Conservation (phyloP, 2,888 invertebrate genomes). For the Dione vanillae region DNA sequence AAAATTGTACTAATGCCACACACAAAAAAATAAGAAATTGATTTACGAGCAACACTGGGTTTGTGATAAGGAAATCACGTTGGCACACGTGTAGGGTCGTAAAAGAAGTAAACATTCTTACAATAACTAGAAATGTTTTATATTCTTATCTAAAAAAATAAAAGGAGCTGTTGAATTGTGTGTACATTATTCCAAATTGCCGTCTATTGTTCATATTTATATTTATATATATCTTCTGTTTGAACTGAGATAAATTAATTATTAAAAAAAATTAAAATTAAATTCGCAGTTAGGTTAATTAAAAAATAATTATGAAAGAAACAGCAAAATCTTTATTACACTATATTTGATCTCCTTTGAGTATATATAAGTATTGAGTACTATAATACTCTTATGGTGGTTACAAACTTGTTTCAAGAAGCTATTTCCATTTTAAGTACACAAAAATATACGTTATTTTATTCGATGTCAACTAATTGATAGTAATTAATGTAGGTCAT, state of each 20-base stretch:
- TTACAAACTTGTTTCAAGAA: background rate
- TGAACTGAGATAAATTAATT: too few relatives aligned
- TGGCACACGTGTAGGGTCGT: slow-evolving; percentile 37
- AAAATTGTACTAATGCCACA: background rate
- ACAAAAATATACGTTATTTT: background rate
- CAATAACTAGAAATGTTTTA: slow-evolving; percentile 2
- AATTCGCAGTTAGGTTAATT: too few relatives aligned
- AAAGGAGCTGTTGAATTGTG: background rate
- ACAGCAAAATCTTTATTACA: too few relatives aligned
- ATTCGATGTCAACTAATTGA: background rate
- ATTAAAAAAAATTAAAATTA: too few relatives aligned
- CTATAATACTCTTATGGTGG: too few relatives aligned
- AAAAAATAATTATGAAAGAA: too few relatives aligned
- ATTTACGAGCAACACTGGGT: slow-evolving; percentile 13
- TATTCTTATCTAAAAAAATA: slow-evolving; percentile 1
- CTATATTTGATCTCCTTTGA: too few relatives aligned
- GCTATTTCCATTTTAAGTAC: background rate
- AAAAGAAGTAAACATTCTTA: slow-evolving; percentile 34
- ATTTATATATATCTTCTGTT: too few relatives aligned
- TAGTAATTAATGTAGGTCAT: background rate
- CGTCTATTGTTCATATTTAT: background rate
- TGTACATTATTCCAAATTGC: background rate
- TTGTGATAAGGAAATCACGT: slow-evolving; percentile 40
- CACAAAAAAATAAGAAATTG: slow-evolving; percentile 4
- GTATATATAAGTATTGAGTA: too few relatives aligned